Conservation (phyloP, 2,888 invertebrate genomes). For the Lamellibrachia columna region DNA sequence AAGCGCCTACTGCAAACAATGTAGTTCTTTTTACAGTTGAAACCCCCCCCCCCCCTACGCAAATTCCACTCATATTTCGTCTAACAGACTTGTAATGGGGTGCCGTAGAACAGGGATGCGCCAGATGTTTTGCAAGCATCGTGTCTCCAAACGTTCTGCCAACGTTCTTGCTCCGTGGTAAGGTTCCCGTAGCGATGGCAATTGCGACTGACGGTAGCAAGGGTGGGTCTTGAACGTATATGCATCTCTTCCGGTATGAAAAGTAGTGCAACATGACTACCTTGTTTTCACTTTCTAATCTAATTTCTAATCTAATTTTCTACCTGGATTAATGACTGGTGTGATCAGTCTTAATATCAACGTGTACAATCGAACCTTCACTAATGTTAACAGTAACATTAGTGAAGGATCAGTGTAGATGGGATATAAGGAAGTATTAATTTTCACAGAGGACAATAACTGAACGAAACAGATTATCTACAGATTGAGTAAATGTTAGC, state of each 20-base stretch:
- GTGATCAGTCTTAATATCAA: not conserved
- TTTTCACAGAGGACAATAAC: too few species aligned
- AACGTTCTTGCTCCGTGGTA: too few species aligned
- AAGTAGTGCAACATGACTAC: not conserved
- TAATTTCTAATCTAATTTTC: not conserved
- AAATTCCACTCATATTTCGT: not conserved
- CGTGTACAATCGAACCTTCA: not conserved
- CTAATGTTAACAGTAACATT: not conserved
- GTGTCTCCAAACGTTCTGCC: not conserved
- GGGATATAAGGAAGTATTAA: too few species aligned
- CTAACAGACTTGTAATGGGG: not conserved
- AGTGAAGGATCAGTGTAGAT: too few species aligned
- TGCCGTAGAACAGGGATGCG: not conserved
- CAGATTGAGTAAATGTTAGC: too few species aligned
- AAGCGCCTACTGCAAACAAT: too few species aligned
- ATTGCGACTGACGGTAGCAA: too few species aligned
- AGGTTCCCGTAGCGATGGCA: too few species aligned
- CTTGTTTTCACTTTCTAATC: not conserved
- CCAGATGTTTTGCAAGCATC: not conserved
- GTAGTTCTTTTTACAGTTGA: not conserved
- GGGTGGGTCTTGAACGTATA: too few species aligned
- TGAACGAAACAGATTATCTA: too few species aligned
- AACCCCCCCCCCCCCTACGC: not conserved
- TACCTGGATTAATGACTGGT: not conserved
- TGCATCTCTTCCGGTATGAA: too few species aligned